phyloP scores from a whole-genome alignment of 2,797 vertebrate species.

The Picus viridis region DNA sequence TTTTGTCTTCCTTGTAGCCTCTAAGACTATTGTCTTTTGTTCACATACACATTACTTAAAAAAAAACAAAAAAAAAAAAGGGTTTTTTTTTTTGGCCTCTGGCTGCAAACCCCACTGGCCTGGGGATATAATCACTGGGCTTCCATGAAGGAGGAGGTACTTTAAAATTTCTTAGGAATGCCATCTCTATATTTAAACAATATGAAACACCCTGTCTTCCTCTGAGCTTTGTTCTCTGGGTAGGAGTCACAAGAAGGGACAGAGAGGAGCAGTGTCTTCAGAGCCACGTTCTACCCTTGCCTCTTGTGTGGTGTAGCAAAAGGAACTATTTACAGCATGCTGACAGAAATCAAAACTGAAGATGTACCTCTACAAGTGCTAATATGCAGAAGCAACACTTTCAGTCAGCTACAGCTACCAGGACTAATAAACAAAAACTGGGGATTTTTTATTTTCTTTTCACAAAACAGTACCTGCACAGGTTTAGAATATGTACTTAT shows the following conservation, averaged over 20 bases:
- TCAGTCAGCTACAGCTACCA: neutral
- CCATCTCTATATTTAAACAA: neutral
- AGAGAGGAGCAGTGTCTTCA: neutral
- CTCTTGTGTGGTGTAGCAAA: neutral
- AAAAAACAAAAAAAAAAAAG: too few species aligned
- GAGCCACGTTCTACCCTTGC: accelerated
- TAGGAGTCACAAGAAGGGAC: neutral
- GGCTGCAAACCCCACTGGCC: neutral
- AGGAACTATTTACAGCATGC: neutral
- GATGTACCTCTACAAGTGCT: neutral
- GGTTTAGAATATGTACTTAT: neutral
- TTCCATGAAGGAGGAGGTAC: neutral
- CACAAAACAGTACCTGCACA: neutral
- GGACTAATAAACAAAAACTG: neutral
- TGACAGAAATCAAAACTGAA: neutral
- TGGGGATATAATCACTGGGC: neutral
- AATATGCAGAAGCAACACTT: neutral
- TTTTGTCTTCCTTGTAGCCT: neutral
- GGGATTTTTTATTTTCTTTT: neutral
- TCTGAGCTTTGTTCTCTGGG: neutral
- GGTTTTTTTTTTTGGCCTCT: neutral
- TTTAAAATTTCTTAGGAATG: neutral
- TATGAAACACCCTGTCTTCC: neutral
- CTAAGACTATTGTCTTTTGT: neutral
- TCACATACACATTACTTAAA: accelerated